phyloP scores from a whole-genome alignment of 2,797 vertebrate species.

The Steatocranus sp. region DNA sequence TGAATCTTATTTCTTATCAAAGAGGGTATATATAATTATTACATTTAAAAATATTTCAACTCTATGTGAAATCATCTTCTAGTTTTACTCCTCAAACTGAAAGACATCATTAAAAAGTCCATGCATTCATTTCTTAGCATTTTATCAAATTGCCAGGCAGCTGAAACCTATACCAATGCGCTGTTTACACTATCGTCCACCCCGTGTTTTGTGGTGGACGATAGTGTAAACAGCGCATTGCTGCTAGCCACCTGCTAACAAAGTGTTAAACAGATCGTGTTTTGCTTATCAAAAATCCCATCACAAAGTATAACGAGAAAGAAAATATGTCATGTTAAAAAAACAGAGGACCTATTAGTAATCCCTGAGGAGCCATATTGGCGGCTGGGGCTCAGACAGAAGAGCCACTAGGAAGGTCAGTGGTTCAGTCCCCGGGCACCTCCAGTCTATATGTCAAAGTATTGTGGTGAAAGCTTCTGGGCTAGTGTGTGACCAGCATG shows the following conservation, averaged over 20 bases:
- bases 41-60: fast-evolving
- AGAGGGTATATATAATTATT: not conserved
- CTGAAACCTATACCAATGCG: not conserved
- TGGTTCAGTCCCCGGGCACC: fast-evolving
- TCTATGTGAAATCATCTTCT: not conserved
- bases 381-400: not conserved
- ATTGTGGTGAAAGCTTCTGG: fast-evolving
- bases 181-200: no score
- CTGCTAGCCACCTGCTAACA: not conserved
- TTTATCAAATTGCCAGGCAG: not conserved
- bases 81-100: not conserved
- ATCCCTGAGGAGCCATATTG: fast-evolving
- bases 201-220: no score
- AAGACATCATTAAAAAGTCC: not conserved
- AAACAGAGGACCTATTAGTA: not conserved
- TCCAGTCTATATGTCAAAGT: not conserved
- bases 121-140: fast-evolving
- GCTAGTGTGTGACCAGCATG: not conserved
- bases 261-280: not conserved
- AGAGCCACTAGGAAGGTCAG: fast-evolving
- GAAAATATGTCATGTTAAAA: fast-evolving
- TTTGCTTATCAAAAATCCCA: not conserved
- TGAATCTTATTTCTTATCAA: not conserved
- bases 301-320: fast-evolving
- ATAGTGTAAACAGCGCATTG: not conserved